phyloP scores from a whole-genome alignment of 2,888 invertebrate genomes.

The Bhutanitis thaidina region DNA sequence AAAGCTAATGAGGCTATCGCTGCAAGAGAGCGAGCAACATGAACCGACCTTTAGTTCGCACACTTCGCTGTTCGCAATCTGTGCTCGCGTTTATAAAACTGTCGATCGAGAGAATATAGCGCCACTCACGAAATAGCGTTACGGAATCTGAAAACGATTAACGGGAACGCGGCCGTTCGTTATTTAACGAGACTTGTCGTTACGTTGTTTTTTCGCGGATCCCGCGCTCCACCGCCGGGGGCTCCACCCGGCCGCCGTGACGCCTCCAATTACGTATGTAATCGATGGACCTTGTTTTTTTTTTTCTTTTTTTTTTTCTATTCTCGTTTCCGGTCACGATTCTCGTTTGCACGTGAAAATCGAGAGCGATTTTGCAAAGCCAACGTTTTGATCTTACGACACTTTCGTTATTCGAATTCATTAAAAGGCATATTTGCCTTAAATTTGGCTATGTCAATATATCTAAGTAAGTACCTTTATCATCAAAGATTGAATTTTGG shows the following conservation, averaged over 20 bases:
- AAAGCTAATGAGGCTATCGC: too few relatives aligned
- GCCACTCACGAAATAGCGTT: neutral
- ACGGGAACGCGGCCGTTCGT: neutral
- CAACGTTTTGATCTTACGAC: neutral
- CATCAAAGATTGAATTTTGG: too few relatives aligned
- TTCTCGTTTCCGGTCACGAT: neutral
- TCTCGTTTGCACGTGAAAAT: neutral
- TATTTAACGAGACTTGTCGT: neutral
- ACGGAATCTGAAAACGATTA: neutral
- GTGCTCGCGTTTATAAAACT: neutral
- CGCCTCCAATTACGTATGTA: slow-evolving; percentile 4
- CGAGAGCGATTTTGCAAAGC: neutral
- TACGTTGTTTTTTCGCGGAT: neutral
- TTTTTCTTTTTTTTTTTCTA: too few relatives aligned
- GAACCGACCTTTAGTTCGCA: neutral
- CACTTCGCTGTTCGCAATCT: neutral
- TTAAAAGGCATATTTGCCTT: too few relatives aligned
- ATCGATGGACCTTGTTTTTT: neutral
- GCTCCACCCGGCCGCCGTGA: neutral
- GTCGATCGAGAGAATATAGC: neutral
- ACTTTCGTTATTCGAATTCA: too few relatives aligned
- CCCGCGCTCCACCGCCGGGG: neutral
- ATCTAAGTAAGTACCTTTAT: too few relatives aligned
- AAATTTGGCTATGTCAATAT: too few relatives aligned
- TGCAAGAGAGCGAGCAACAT: too few relatives aligned